Evolutionary conservation across 2,888 invertebrate genomes (phyloP).

Genomic region (Thereva nobilitata): DNA sequence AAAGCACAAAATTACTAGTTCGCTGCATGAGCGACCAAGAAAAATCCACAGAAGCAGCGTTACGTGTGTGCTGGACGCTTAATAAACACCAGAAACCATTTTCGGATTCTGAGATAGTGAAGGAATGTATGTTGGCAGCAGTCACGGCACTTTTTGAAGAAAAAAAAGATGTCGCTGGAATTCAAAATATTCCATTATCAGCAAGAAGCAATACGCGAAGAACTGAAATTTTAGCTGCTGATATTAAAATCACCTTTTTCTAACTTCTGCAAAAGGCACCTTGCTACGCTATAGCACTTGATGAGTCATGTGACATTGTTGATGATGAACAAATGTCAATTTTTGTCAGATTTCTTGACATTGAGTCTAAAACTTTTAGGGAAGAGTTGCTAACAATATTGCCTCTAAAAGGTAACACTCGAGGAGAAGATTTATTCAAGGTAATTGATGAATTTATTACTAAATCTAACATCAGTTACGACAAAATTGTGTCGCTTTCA

Average conservation of each 20-base stretch:
- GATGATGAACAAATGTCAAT: constrained; percentile 47
- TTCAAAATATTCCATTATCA: constrained; percentile 8
- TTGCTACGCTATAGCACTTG: constrained; percentile 47
- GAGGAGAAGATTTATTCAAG: background rate
- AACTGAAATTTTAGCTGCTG: constrained; percentile 46
- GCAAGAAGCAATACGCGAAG: constrained; percentile 46
- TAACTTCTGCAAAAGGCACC: constrained; percentile 41
- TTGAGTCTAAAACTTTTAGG: background rate
- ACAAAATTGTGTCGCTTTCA: no score
- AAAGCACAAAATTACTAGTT: no score
- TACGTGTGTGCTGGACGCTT: no score
- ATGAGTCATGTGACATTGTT: constrained; percentile 47
- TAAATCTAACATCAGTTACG: no score
- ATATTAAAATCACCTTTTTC: constrained; percentile 40
- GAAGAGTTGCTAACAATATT: constrained; percentile 10
- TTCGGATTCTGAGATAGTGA: no score
- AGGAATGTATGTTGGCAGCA: no score
- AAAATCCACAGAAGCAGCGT: no score
- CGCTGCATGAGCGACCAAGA: no score
- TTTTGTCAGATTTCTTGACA: background rate
- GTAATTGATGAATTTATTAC: no score
- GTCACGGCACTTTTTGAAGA: no score
- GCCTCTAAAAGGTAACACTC: background rate
- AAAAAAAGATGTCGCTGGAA: no score
- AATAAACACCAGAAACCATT: no score